phyloP scores from a whole-genome alignment of 2,113 vertebrate genomes.

The Brienomyrus longianalis region DNA sequence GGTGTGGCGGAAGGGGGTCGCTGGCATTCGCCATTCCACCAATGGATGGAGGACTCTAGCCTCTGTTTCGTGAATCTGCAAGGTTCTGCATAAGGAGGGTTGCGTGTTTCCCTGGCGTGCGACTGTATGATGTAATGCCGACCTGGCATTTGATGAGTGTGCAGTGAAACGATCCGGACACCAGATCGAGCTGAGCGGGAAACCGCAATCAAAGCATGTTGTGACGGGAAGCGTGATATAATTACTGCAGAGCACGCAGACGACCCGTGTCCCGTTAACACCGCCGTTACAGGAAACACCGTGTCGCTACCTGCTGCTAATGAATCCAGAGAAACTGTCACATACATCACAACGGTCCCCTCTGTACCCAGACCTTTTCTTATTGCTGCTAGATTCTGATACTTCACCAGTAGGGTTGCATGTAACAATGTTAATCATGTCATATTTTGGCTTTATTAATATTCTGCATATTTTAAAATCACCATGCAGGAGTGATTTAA shows the following conservation, averaged over 20 bases:
- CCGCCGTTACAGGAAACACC: not conserved
- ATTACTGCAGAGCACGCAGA: not conserved
- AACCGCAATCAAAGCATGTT: not conserved
- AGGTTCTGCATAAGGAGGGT: not conserved
- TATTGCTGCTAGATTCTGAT: not conserved
- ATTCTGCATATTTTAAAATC: slow-evolving; percentile 9
- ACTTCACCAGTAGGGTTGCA: not conserved
- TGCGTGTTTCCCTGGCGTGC: not conserved
- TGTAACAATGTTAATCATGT: not conserved
- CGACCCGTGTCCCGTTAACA: not conserved
- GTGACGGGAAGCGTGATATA: not conserved
- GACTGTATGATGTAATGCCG: not conserved
- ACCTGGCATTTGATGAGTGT: not conserved
- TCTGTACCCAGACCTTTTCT: not conserved
- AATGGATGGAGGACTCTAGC: not conserved
- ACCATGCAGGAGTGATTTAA: not conserved
- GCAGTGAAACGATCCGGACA: not conserved
- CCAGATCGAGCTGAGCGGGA: not conserved
- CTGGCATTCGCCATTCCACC: not conserved
- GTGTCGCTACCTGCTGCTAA: not conserved
- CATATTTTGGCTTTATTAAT: not conserved
- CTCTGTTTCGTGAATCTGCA: not conserved
- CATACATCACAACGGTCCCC: not conserved
- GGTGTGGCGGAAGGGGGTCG: not conserved
- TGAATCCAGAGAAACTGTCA: not conserved